Conservation (phyloP, 2,113 vertebrate species). For the Epinephelus fuscoguttatus region DNA sequence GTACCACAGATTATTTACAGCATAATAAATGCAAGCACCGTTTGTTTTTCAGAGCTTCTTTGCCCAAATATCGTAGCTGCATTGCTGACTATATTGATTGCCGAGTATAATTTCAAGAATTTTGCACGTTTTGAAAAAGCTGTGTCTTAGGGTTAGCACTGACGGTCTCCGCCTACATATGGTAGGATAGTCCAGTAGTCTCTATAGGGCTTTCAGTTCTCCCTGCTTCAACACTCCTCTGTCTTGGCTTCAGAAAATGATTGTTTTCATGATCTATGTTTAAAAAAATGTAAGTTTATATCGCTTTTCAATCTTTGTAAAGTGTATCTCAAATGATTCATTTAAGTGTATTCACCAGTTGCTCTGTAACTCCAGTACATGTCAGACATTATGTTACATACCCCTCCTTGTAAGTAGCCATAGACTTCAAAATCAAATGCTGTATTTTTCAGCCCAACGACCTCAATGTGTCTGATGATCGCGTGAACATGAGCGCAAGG, state of each 20-base stretch:
- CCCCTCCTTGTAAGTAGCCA: constrained; percentile 16
- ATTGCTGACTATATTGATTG: background rate
- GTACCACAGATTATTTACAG: background rate
- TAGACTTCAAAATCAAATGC: constrained; percentile 30
- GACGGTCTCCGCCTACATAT: background rate
- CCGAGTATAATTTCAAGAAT: constrained; percentile 1
- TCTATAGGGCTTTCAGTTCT: background rate
- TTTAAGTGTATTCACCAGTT: constrained; percentile 18
- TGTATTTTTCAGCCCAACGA: constrained; percentile 46
- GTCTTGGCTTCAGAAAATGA: constrained; percentile 26
- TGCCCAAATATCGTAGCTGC: background rate
- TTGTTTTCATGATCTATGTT: constrained; percentile 21
- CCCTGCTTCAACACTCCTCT: constrained; percentile 1
- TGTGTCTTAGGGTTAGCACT: constrained; percentile 12
- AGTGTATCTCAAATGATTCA: constrained; percentile 8
- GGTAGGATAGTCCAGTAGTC: background rate
- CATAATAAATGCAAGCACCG: background rate
- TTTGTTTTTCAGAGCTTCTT: constrained; percentile 6
- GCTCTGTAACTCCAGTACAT: constrained; percentile 4
- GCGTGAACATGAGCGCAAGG: background rate
- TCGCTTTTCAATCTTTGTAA: constrained; percentile 23
- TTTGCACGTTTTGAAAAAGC: constrained; percentile 32
- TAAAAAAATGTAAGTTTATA: constrained; percentile 10
- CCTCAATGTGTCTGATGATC: constrained; percentile 22
- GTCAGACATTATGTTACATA: constrained; percentile 16